A percentile compares a stretch with the other conserved stretches of the same genome.
Evolutionary conservation across 2,113 vertebrate species (phyloP).

Genomic region (Triplophysa rosa): DNA sequence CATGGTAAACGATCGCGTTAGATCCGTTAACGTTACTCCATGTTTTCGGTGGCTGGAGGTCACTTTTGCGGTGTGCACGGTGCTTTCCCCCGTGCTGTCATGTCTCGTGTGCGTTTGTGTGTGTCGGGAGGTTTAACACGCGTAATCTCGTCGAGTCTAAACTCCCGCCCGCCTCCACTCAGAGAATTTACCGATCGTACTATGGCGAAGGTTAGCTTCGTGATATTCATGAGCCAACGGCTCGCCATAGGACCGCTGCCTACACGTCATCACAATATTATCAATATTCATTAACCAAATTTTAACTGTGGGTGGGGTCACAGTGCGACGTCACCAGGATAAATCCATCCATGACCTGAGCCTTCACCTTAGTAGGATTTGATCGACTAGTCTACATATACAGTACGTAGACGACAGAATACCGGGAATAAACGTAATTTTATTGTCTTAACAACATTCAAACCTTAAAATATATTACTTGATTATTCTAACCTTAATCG

Average conservation of each 20-base stretch:
- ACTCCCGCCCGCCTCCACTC: conserved; percentile 24
- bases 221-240: conserved; percentile 9
- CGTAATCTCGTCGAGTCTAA: conserved; percentile 49
- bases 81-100: conserved; percentile 23
- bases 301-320: not conserved
- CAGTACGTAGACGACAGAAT: not conserved
- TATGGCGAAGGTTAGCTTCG: not conserved
- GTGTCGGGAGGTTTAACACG: conserved; percentile 46
- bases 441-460: not conserved
- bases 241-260: not conserved
- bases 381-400: not conserved
- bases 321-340: no score
- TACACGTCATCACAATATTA: no score
- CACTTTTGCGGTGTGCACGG: no score
- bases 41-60: not conserved
- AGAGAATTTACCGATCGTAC: not conserved
- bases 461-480: not conserved
- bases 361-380: not conserved
- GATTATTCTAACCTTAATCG: not conserved
- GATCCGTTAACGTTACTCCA: not conserved
- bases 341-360: not conserved
- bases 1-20: not conserved
- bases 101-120: conserved; percentile 39
- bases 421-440: not conserved
- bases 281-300: not conserved